A percentile compares a stretch with the other conserved stretches of the same genome.
phyloP scores from a whole-genome alignment of 1,140 invertebrate genomes.

The Rhizoglyphus robini region DNA sequence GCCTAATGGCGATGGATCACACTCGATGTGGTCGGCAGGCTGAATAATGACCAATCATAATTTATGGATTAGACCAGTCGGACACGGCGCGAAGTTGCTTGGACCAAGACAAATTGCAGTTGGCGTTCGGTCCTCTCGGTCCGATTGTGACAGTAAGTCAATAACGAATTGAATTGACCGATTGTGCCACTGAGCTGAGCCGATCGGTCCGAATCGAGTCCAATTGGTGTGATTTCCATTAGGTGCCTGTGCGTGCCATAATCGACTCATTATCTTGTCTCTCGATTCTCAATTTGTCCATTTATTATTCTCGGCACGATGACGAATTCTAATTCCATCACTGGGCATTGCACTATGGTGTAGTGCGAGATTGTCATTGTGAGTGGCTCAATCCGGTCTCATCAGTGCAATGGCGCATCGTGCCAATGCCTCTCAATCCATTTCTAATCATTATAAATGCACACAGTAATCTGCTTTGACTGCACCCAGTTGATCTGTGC shows the following conservation, averaged over 20 bases:
- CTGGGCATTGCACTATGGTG: background rate
- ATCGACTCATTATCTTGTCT: background rate
- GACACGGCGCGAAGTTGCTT: background rate
- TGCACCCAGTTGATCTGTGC: background rate
- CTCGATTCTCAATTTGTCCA: background rate
- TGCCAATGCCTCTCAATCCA: background rate
- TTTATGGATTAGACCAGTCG: background rate
- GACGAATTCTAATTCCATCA: constrained; percentile 11
- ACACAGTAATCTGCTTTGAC: constrained; percentile 12
- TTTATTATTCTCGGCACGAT: constrained; percentile 12
- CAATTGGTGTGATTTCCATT: too few species aligned
- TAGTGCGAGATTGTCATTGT: constrained; percentile 3
- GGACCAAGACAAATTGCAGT: background rate
- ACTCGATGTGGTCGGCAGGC: background rate
- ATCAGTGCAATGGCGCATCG: background rate
- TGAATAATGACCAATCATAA: background rate
- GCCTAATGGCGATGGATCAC: constrained; percentile 12
- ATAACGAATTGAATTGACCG: background rate
- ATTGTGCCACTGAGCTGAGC: too few species aligned
- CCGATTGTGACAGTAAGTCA: too few species aligned
- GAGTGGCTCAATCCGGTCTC: background rate
- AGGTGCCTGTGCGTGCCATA: too few species aligned
- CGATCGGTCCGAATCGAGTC: too few species aligned
- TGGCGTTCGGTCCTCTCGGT: too few species aligned
- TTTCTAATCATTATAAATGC: constrained; percentile 14